A percentile compares a stretch with the other conserved stretches of the same genome.
Evolutionary conservation across 2,888 invertebrate genomes (phyloP).

Genomic region (Drosophila diplacantha): DNA sequence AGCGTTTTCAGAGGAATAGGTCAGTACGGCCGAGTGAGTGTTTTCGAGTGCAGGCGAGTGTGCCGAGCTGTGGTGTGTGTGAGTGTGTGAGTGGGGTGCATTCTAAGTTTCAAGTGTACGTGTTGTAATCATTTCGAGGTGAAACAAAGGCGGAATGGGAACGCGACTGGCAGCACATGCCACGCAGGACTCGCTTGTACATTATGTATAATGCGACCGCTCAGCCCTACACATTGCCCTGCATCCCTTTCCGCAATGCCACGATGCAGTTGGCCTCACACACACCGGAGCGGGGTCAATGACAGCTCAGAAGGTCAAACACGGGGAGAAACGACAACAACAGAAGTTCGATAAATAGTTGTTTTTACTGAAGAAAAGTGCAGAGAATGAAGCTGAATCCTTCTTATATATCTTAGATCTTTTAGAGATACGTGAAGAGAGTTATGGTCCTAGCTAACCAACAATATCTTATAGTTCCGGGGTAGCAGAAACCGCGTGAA

Average conservation of each 20-base stretch:
- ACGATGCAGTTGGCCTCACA: conserved; percentile 47
- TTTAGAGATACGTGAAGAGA: not conserved
- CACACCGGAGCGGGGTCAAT: conserved; percentile 54
- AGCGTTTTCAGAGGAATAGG: conserved; percentile 73
- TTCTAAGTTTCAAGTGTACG: conserved; percentile 65
- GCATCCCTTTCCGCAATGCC: conserved; percentile 8
- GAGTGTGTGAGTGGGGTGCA: conserved; percentile 46
- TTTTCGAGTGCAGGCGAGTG: conserved; percentile 41
- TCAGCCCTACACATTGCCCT: conserved; percentile 5
- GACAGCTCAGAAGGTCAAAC: conserved; percentile 63
- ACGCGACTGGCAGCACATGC: conserved; percentile 22
- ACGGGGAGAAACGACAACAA: conserved; percentile 7
- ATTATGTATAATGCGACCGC: conserved; percentile 51
- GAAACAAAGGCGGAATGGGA: conserved; percentile 40
- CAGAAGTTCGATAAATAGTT: conserved; percentile 6
- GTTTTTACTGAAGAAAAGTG: not conserved
- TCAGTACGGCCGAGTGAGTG: conserved; percentile 67
- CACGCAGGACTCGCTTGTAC: conserved; percentile 30
- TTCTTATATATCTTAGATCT: not conserved
- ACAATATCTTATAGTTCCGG: conserved; percentile 2
- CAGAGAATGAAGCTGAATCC: too few relatives aligned
- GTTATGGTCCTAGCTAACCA: not conserved
- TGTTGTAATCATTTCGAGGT: conserved; percentile 36
- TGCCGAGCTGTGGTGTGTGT: conserved; percentile 16
- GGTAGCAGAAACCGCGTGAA: not conserved